Percentiles rank a stretch among this genome's conserved stretches.
These are phyloP conservation scores for Eugnorisma glareosa DNA, from an alignment of 2,888 invertebrate genomes.

Conservation along the genomic window DNA sequence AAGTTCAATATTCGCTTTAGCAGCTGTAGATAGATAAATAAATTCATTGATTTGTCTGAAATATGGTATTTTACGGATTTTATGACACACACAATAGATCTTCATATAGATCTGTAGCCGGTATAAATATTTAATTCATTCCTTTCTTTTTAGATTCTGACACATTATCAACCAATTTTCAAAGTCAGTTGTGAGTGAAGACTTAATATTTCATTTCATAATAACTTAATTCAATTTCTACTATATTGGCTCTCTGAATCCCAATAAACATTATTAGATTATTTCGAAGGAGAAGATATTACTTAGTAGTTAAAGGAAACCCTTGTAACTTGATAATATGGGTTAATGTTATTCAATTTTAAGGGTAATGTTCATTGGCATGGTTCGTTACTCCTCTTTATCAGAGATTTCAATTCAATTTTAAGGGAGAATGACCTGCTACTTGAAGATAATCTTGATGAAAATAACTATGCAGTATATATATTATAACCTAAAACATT, in stretches of 20 bases:
- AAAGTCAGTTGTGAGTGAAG: neutral
- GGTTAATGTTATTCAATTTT: slow-evolving; percentile 48
- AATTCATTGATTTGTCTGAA: too few relatives aligned
- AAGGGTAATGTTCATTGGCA: slow-evolving; percentile 24
- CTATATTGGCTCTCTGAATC: slow-evolving; percentile 13
- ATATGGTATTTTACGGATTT: too few relatives aligned
- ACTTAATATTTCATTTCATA: slow-evolving; percentile 4
- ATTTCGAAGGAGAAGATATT: slow-evolving; percentile 12
- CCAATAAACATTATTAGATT: slow-evolving; percentile 36
- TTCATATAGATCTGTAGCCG: too few relatives aligned
- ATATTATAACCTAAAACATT: neutral
- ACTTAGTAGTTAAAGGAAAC: slow-evolving; percentile 30
- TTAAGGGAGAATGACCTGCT: slow-evolving; percentile 3
- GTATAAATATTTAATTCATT: neutral
- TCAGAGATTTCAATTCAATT: slow-evolving; percentile 29
- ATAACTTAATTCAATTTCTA: slow-evolving; percentile 5
- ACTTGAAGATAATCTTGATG: neutral
- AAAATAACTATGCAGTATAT: neutral
- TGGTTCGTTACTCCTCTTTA: slow-evolving; percentile 30
- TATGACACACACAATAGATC: too few relatives aligned
- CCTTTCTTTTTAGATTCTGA: neutral
- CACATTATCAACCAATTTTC: neutral
- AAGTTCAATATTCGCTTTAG: neutral
- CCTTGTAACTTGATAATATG: slow-evolving; percentile 42
- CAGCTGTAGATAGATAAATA: too few relatives aligned